Evolutionary conservation across 2,113 vertebrate species (phyloP).

Genomic region (Colaptes auratus): DNA sequence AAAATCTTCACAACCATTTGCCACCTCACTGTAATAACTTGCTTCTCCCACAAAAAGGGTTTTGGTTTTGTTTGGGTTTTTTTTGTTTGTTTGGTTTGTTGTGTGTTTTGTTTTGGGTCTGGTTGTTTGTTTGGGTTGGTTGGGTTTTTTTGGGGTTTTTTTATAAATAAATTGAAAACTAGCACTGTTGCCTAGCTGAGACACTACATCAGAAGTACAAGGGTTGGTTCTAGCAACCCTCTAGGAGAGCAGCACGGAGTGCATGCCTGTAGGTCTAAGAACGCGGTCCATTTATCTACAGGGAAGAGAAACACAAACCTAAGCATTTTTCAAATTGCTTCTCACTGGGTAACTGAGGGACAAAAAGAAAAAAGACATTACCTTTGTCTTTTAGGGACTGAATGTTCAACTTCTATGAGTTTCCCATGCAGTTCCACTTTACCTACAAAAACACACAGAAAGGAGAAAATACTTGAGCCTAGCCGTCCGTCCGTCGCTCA

Average conservation of each 20-base stretch:
- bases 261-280: constrained; percentile 3
- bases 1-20: neutral
- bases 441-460: constrained; percentile 79
- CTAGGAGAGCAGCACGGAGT: neutral
- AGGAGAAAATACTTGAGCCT: neutral
- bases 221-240: neutral
- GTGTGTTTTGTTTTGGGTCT: too few species aligned
- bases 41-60: neutral
- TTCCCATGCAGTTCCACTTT: constrained; percentile 98
- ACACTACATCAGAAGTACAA: neutral
- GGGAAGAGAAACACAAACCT: constrained; percentile 13
- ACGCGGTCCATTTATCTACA: constrained; percentile 7
- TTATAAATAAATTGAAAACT: neutral
- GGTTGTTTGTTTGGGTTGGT: neutral
- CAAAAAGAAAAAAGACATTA: constrained; percentile 66
- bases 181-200: neutral
- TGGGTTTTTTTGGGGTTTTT: neutral
- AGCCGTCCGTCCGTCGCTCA: neutral
- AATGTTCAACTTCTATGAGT: constrained; percentile 95
- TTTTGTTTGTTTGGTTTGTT: too few species aligned
- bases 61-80: neutral
- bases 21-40: neutral
- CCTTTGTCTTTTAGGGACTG: constrained; percentile 98
- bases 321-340: constrained; percentile 47
- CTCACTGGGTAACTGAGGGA: neutral